Conservation (phyloP, 1,140 invertebrate genomes). For the Drosophila oshimai region DNA sequence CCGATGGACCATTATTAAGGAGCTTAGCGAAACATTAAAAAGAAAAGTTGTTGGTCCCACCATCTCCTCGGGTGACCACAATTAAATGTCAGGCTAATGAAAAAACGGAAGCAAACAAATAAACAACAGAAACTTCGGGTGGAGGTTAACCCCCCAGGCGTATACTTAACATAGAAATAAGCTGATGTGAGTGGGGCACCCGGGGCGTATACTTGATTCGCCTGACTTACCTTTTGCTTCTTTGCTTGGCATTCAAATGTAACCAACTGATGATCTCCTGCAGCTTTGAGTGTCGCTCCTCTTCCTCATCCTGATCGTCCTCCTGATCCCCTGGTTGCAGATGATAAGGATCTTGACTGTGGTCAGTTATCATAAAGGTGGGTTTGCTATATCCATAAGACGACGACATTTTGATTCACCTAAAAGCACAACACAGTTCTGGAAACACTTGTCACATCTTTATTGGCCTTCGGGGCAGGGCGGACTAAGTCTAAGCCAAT, state of each 20-base stretch:
- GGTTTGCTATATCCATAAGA: conserved; percentile 58
- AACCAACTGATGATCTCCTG: conserved; percentile 66
- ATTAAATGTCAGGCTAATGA: conserved; percentile 28
- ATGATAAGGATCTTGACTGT: conserved; percentile 60
- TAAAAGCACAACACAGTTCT: not conserved
- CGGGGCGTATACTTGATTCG: conserved; percentile 39
- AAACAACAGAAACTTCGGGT: conserved; percentile 6
- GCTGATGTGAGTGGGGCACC: not conserved
- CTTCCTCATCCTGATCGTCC: conserved; percentile 49
- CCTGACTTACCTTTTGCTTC: conserved; percentile 50
- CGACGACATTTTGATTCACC: conserved; percentile 41
- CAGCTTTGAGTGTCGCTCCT: conserved; percentile 59
- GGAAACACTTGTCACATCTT: conserved; percentile 3
- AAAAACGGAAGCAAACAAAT: not conserved
- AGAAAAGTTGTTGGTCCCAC: conserved; percentile 23
- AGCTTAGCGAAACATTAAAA: conserved; percentile 16
- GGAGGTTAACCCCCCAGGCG: not conserved
- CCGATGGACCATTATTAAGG: conserved; percentile 21
- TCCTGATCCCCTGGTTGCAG: conserved; percentile 24
- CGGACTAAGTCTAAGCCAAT: conserved; percentile 24
- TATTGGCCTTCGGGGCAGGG: not conserved
- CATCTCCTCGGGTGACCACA: not conserved
- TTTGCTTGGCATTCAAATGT: conserved; percentile 56
- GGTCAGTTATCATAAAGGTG: conserved; percentile 70
- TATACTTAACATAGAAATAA: conserved; percentile 9